These are phyloP conservation scores for Hipparchia semele DNA, from an alignment of 2,888 invertebrate species.

Conservation along the genomic window DNA sequence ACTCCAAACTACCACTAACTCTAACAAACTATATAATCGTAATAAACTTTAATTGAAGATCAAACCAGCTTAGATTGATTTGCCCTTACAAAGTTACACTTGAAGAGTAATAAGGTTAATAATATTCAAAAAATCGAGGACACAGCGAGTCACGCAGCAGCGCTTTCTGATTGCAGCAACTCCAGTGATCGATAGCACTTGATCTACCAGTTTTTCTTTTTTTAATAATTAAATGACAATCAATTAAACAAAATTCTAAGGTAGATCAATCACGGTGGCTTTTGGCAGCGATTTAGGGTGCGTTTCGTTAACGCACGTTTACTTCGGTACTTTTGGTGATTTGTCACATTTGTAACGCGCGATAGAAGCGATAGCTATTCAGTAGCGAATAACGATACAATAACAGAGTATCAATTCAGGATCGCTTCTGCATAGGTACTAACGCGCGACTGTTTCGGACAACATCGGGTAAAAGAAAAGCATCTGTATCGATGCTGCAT, in stretches of 20 bases:
- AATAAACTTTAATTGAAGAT: no score
- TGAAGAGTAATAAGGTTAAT: slow-evolving; percentile 5
- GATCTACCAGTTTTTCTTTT: not conserved
- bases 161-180: not conserved
- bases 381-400: no score
- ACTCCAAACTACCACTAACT: slow-evolving; percentile 20
- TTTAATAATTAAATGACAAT: not conserved
- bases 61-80: not conserved
- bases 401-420: no score
- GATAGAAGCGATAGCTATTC: no score
- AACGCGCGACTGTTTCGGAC: no score
- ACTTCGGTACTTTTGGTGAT: no score
- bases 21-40: not conserved
- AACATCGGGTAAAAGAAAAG: no score
- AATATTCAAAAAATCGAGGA: not conserved
- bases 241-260: not conserved
- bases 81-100: not conserved
- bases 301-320: no score
- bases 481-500: no score
- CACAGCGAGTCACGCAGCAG: not conserved
- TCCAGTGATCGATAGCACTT: not conserved
- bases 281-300: no score
- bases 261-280: not conserved
- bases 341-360: no score
- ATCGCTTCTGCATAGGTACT: no score